Conservation (phyloP, 2,888 invertebrate species). For the Latrodectus elegans region DNA sequence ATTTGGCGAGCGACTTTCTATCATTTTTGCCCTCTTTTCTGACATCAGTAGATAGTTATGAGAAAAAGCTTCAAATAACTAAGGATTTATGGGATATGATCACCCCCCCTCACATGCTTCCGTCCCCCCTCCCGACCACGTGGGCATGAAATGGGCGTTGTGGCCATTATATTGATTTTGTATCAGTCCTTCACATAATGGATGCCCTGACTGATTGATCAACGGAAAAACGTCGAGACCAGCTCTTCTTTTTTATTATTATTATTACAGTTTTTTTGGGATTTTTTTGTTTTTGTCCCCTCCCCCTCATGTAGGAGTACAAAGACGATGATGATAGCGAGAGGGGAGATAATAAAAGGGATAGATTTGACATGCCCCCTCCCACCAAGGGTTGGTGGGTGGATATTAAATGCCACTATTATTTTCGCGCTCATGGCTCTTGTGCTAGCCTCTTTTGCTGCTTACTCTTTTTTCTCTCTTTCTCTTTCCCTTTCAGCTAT, state of each 20-base stretch:
- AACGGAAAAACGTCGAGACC: slow-evolving; percentile 16
- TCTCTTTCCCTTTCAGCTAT: slow-evolving; percentile 12
- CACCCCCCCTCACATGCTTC: not conserved
- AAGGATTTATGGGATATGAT: slow-evolving; percentile 61
- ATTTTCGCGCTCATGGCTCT: slow-evolving; percentile 21
- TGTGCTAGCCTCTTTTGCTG: not conserved
- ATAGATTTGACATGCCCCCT: slow-evolving; percentile 29
- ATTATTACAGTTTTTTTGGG: not conserved
- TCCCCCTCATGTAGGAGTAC: not conserved
- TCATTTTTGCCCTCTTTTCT: not conserved
- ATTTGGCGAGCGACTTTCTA: not conserved
- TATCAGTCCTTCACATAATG: slow-evolving; percentile 52
- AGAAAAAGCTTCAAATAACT: slow-evolving; percentile 53
- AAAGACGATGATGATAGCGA: slow-evolving; percentile 23
- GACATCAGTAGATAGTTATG: slow-evolving; percentile 29
- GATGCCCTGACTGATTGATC: slow-evolving; percentile 56
- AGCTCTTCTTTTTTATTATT: slow-evolving; percentile 10
- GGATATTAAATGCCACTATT: slow-evolving; percentile 25
- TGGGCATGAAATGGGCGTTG: slow-evolving; percentile 46
- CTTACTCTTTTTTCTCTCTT: not conserved
- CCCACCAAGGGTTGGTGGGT: not conserved
- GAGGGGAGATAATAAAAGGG: slow-evolving; percentile 47
- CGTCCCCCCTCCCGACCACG: not conserved
- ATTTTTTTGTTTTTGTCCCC: not conserved
- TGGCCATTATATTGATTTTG: slow-evolving; percentile 60